A percentile compares a stretch with the other conserved stretches of the same genome.
Evolutionary conservation across 2,797 vertebrate genomes (phyloP).

Genomic region (Sebastes hubbsi): DNA sequence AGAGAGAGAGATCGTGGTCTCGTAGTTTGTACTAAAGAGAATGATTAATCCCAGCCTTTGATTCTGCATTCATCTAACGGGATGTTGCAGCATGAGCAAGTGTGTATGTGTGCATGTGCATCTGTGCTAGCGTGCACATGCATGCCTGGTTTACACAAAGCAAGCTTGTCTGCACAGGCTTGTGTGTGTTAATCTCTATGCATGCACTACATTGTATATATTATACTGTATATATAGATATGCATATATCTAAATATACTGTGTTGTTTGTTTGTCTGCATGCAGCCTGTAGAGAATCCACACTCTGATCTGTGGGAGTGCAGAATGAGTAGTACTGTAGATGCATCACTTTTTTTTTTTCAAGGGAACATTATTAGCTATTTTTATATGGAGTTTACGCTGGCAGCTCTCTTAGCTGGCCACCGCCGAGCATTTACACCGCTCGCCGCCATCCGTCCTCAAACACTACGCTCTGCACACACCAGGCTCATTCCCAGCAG

Average conservation of each 20-base stretch:
- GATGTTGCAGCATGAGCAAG: slow-evolving; percentile 55
- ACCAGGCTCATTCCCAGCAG: slow-evolving; percentile 33
- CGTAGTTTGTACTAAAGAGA: slow-evolving; percentile 70
- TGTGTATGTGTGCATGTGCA: slow-evolving; percentile 18
- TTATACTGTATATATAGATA: neutral
- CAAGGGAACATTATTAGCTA: slow-evolving; percentile 70
- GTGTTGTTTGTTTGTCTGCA: slow-evolving; percentile 5
- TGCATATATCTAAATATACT: neutral
- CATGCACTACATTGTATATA: slow-evolving; percentile 4
- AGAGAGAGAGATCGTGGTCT: slow-evolving; percentile 38
- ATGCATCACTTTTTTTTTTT: slow-evolving; percentile 55
- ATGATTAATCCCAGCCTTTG: slow-evolving; percentile 76
- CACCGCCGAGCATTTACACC: slow-evolving; percentile 24
- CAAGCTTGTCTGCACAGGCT: slow-evolving; percentile 41
- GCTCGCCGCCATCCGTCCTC: slow-evolving; percentile 25
- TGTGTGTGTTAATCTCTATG: slow-evolving; percentile 33
- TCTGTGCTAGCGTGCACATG: slow-evolving; percentile 22
- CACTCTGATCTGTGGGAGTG: slow-evolving; percentile 70
- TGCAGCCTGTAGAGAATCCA: slow-evolving; percentile 30
- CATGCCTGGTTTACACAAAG: slow-evolving; percentile 32
- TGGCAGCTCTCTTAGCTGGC: slow-evolving; percentile 48
- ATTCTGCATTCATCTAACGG: slow-evolving; percentile 68
- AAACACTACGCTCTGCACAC: slow-evolving; percentile 25
- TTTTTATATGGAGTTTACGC: slow-evolving; percentile 71
- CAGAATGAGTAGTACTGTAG: slow-evolving; percentile 71